Conservation (phyloP, 2,113 vertebrate species). For the Bungarus multicinctus region DNA sequence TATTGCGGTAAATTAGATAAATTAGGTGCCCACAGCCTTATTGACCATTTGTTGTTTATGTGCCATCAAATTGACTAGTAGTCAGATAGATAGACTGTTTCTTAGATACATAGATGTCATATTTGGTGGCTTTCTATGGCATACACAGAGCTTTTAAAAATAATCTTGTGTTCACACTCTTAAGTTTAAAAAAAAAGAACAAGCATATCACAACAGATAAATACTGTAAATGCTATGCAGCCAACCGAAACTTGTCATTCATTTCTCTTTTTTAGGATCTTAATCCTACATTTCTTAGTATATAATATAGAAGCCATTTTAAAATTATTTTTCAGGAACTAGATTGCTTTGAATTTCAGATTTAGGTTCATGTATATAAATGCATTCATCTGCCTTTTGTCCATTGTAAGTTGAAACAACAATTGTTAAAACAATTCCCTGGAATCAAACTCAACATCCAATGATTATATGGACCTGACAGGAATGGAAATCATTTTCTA, state of each 20-base stretch:
- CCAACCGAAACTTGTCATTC: not conserved
- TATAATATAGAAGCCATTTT: not conserved
- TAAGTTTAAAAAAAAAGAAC: not conserved
- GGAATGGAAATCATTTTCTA: not conserved
- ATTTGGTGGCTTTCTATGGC: not conserved
- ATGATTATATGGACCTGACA: not conserved
- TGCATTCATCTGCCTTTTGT: not conserved
- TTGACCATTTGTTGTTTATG: not conserved
- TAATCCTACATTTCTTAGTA: conserved; percentile 18
- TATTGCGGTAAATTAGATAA: not conserved
- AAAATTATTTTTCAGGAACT: conserved; percentile 6
- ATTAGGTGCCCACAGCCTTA: not conserved
- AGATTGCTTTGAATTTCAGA: not conserved
- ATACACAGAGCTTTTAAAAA: not conserved
- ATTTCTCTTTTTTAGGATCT: not conserved
- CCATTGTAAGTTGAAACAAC: not conserved
- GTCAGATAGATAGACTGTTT: not conserved
- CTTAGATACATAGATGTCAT: not conserved
- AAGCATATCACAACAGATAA: not conserved
- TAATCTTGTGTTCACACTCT: not conserved
- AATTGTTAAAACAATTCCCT: not conserved
- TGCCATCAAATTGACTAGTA: not conserved
- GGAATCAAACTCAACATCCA: not conserved
- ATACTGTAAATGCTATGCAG: not conserved
- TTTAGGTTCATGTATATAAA: not conserved